Conservation (phyloP, 2,888 invertebrate genomes). For the Linhomoeus sp. region DNA sequence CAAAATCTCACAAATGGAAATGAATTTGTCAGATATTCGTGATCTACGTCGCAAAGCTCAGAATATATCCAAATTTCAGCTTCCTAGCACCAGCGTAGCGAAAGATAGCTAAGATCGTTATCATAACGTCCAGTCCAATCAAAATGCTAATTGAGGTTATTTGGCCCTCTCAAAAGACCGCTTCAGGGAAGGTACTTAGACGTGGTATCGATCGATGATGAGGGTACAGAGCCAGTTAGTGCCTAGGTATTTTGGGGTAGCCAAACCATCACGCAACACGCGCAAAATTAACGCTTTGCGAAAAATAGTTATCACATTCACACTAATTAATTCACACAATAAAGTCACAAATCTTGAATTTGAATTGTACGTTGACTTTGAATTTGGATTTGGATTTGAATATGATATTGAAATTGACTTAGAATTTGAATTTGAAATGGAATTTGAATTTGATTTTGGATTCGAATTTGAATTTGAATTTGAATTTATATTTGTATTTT, state of each 20-base stretch:
- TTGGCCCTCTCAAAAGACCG: too few species aligned
- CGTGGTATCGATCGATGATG: too few species aligned
- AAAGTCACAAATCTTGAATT: not conserved
- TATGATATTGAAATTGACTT: not conserved
- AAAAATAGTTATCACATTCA: too few species aligned
- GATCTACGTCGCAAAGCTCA: not conserved
- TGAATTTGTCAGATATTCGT: not conserved
- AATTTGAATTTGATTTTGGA: conserved; percentile 1
- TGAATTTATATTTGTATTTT: conserved; percentile 1
- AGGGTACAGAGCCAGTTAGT: too few species aligned
- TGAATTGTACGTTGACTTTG: conserved; percentile 1
- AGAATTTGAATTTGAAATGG: conserved; percentile 1
- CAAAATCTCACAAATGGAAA: not conserved
- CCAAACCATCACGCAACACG: too few species aligned
- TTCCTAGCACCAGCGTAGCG: too few species aligned
- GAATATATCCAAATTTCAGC: too few species aligned
- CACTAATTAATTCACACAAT: not conserved
- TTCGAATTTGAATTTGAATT: conserved; percentile 2
- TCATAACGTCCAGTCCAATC: not conserved
- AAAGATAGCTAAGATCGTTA: not conserved
- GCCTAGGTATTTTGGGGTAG: too few species aligned
- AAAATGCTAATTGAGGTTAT: too few species aligned
- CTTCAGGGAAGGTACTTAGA: too few species aligned
- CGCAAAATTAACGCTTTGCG: too few species aligned
- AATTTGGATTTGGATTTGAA: conserved; percentile 1